These are phyloP conservation scores for Morpho helenor DNA, from an alignment of 2,888 invertebrate genomes.

Conservation along the genomic window DNA sequence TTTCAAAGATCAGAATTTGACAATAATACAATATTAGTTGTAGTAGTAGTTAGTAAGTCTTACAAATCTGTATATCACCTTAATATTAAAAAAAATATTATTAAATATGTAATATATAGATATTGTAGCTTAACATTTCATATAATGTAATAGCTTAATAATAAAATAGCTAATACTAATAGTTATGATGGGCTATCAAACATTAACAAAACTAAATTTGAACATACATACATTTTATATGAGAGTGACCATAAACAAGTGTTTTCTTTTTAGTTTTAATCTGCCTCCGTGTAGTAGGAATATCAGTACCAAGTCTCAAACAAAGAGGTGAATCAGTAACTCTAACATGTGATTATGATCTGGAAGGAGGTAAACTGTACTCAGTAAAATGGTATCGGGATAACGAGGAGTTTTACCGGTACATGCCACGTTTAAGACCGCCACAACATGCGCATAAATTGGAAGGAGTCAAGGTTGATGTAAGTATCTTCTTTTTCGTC, in stretches of 20 bases:
- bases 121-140: no score
- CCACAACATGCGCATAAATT: constrained; percentile 81
- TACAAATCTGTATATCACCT: no score
- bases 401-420: constrained; percentile 83
- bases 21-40: no score
- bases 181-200: no score
- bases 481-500: constrained; percentile 48
- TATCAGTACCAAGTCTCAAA: constrained; percentile 77
- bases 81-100: no score
- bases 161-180: no score
- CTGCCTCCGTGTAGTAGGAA: constrained; percentile 68
- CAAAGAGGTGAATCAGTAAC: constrained; percentile 78
- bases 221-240: no score
- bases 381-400: constrained; percentile 85
- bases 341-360: constrained; percentile 79
- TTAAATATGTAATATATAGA: no score
- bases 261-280: constrained; percentile 44
- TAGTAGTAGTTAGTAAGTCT: no score
- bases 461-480: constrained; percentile 82
- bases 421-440: constrained; percentile 80
- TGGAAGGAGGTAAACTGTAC: constrained; percentile 81
- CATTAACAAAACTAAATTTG: no score
- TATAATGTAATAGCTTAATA: no score
- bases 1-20: no score
- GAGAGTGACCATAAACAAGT: not conserved